phyloP scores from a whole-genome alignment of 2,888 invertebrate species.

The Maniola hyperantus region DNA sequence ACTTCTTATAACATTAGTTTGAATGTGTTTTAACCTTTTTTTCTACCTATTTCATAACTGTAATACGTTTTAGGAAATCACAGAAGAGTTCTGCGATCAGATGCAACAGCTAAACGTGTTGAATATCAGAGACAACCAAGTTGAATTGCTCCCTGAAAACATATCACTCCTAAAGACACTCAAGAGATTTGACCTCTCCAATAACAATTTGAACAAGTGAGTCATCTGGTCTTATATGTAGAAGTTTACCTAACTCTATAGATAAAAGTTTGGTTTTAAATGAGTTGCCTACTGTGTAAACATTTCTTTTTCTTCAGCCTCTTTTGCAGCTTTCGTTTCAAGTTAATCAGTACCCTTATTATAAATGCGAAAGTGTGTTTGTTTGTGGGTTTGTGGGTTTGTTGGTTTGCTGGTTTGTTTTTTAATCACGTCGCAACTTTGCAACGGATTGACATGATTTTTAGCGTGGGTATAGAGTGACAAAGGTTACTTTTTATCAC shows the following conservation, averaged over 20 bases:
- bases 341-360: no score
- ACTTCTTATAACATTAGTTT: no score
- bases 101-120: constrained; percentile 88
- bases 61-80: constrained; percentile 83
- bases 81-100: constrained; percentile 87
- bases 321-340: no score
- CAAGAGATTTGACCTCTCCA: constrained; percentile 92
- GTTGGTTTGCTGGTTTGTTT: no score
- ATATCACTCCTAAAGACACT: constrained; percentile 88
- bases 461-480: no score
- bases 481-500: no score
- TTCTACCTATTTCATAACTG: not conserved
- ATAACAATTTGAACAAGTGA: constrained; percentile 86
- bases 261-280: not conserved
- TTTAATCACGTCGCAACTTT: no score
- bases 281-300: not conserved
- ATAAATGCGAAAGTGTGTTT: no score
- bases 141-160: constrained; percentile 89
- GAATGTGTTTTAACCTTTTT: not conserved
- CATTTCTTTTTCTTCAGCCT: no score
- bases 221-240: constrained; percentile 40
- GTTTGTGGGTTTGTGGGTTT: no score
- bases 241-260: not conserved
- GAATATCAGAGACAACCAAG: constrained; percentile 91
- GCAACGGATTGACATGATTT: no score